Base-by-base conservation (phyloP, 2,113 vertebrate genomes). In the Lophochroa leadbeateri region DNA sequence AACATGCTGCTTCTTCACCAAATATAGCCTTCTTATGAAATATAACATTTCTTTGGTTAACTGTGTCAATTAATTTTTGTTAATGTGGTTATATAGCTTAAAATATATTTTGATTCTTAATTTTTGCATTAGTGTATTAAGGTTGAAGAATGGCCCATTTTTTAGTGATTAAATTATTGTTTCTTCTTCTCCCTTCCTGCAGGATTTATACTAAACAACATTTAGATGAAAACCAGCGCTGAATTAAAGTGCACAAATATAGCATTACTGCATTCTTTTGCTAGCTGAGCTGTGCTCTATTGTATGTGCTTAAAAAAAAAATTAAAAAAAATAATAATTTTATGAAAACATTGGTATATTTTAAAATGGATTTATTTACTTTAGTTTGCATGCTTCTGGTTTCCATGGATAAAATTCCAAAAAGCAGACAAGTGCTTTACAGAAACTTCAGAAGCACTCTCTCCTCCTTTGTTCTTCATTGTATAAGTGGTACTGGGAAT, bases 271-370 rank as follows among this genome's bases (percentile, higher is more conserved):
- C 5, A 52, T 35, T 76, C 4, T 86, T 94, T 82, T 68, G 5
- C 15, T 35, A 88, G 12, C 25, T 82, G 58, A 78, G 7, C 7
- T 37, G 16, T 1, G 0, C 8, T 49, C 33, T 67, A n/a, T 63
- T 63, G 3, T 84, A 75, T 33, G 19, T 27, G 5, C 19, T 41
- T n/a, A n/a, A 8, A 5, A 7, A 0, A 2, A 37, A 33, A 9
- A 35, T n/a, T n/a, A 64, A 47, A 24, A 28, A 80, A 67, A 65
- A 23, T 41, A 79, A 27, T 23, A 37, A 1, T 55, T 82, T 79
- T 37, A 93, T 75, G 77, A 49, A 68, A 91, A 60, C 13, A 9
- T 21, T 55, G 16, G 6, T 80, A 5, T 31, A 55, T 70, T 94
- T 96, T 43, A 1, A 67, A 89, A 78, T 37, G 1, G 29, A 79